These are phyloP conservation scores for Prietella phreatophila DNA, from an alignment of 2,113 vertebrate species.

Conservation along the genomic window DNA sequence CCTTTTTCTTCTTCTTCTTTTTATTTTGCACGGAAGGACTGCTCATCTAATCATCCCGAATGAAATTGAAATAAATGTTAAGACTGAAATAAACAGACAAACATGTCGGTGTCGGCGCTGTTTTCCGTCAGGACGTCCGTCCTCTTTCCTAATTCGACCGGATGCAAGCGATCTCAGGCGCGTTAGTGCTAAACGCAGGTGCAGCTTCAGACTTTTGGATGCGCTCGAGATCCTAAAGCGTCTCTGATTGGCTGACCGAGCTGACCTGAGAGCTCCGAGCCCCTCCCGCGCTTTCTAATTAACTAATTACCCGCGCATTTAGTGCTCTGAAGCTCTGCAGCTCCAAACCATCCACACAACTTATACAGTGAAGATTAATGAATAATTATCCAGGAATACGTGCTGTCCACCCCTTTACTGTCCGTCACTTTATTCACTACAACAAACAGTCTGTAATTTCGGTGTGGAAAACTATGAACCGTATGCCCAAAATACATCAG, in stretches of 20 bases:
- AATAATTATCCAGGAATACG: constrained; percentile 5
- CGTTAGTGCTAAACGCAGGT: constrained; percentile 42
- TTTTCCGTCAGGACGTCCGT: background rate
- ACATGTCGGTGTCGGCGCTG: too few species aligned
- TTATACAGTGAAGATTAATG: background rate
- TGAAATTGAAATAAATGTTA: too few species aligned
- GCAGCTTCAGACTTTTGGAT: constrained; percentile 45
- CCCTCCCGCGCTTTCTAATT: constrained; percentile 49
- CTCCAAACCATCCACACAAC: background rate
- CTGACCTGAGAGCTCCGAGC: constrained; percentile 41
- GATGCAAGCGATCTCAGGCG: background rate
- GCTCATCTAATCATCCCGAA: constrained; percentile 17
- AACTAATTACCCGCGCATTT: constrained; percentile 58
- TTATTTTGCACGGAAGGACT: background rate
- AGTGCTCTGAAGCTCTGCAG: constrained; percentile 22
- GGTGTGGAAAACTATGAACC: background rate
- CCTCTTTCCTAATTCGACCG: background rate
- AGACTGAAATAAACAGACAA: background rate
- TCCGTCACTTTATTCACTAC: background rate
- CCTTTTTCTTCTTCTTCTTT: too few species aligned
- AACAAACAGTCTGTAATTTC: background rate
- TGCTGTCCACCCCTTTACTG: background rate
- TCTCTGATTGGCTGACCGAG: constrained; percentile 68
- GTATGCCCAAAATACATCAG: background rate
- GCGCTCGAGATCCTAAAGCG: constrained; percentile 20